A percentile compares a stretch with the other conserved stretches of the same genome.
Conservation (phyloP, 2,888 invertebrate genomes). For the Isotomurus palustris region DNA sequence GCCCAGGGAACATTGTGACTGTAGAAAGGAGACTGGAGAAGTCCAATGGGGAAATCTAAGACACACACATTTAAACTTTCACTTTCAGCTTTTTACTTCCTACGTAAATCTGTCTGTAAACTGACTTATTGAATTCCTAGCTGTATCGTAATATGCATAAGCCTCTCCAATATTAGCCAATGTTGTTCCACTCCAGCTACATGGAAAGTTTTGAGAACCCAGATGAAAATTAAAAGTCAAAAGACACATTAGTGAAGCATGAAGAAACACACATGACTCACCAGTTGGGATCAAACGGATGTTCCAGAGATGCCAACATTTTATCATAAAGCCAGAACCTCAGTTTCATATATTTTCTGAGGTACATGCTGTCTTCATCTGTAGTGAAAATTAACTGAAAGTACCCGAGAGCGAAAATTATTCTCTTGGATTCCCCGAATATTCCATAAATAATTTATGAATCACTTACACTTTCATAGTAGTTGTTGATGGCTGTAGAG, state of each 20-base stretch:
- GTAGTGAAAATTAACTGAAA: background rate
- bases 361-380: constrained; percentile 18
- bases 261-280: constrained; percentile 8
- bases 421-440: too few relatives aligned
- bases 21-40: constrained; percentile 35
- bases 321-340: constrained; percentile 30
- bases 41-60: constrained; percentile 33
- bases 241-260: background rate
- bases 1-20: constrained; percentile 8
- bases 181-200: constrained; percentile 20
- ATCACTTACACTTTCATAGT: constrained; percentile 27
- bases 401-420: background rate
- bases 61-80: background rate
- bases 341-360: constrained; percentile 25
- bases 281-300: constrained; percentile 30
- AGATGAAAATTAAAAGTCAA: too few relatives aligned
- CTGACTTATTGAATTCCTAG: constrained; percentile 34
- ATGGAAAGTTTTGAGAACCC: too few relatives aligned
- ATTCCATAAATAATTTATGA: too few relatives aligned
- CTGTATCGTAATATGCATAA: constrained; percentile 39
- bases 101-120: background rate
- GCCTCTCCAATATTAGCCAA: constrained; percentile 31
- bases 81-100: background rate
- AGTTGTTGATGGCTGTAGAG: constrained; percentile 13
- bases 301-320: constrained; percentile 15